Percentiles rank a stretch among this genome's conserved stretches.
These are phyloP conservation scores for Arnoldichthys spilopterus DNA, from an alignment of 2,797 vertebrate genomes.

Conservation along the genomic window DNA sequence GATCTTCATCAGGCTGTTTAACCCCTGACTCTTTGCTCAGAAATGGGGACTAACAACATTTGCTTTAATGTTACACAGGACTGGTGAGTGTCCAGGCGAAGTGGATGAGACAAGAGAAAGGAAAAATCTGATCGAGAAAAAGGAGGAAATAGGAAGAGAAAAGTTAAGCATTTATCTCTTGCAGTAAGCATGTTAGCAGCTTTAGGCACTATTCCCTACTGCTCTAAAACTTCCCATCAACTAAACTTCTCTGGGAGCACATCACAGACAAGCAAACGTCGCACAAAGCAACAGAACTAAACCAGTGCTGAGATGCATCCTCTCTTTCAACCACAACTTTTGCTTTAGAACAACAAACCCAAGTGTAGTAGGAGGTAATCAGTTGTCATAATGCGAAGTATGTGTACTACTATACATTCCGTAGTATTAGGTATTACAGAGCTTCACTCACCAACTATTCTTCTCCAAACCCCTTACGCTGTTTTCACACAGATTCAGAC, in stretches of 20 bases:
- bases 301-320: conserved; percentile 43
- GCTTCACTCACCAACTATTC: too few species aligned
- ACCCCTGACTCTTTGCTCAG: conserved; percentile 8
- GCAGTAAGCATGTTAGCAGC: conserved; percentile 48
- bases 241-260: conserved; percentile 67
- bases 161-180: conserved; percentile 52
- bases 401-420: too few species aligned
- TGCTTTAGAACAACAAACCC: conserved; percentile 28
- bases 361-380: conserved; percentile 7
- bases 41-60: conserved; percentile 17
- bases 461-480: too few species aligned
- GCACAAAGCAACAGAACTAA: conserved; percentile 49
- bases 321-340: conserved; percentile 16
- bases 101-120: conserved; percentile 1
- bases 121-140: conserved; percentile 49
- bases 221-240: conserved; percentile 47
- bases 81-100: not conserved
- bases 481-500: too few species aligned
- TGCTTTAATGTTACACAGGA: conserved; percentile 5
- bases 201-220: conserved; percentile 22
- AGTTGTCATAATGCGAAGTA: too few species aligned
- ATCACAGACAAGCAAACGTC: conserved; percentile 67
- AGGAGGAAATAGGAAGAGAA: conserved; percentile 2
- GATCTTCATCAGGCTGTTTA: conserved; percentile 27
- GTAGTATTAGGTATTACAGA: too few species aligned